Conservation (phyloP, 2,888 invertebrate genomes). For the Drosophila helvetica region DNA sequence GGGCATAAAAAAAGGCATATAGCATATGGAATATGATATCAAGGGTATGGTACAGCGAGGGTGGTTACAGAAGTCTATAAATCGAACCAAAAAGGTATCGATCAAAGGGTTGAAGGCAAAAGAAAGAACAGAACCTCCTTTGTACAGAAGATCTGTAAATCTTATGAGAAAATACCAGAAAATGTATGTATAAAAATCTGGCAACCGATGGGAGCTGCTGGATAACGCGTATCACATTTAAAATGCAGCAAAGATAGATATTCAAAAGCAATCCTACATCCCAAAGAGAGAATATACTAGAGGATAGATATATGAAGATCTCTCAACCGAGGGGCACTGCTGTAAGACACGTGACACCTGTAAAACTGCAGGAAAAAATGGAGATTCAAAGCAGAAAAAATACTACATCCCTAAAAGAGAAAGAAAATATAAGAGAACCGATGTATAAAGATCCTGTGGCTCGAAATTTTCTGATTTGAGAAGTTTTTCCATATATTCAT, state of each 20-base stretch:
- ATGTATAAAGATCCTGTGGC: not conserved
- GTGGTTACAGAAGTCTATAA: slow-evolving; percentile 10
- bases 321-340: not conserved
- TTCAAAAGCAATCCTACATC: too few species aligned
- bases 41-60: slow-evolving; percentile 22
- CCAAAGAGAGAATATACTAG: not conserved
- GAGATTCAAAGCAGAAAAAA: too few species aligned
- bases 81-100: not conserved
- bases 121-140: too few species aligned
- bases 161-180: not conserved
- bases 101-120: too few species aligned
- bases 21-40: slow-evolving; percentile 19
- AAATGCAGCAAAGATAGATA: too few species aligned
- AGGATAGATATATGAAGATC: not conserved
- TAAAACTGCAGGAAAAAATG: too few species aligned
- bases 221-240: too few species aligned
- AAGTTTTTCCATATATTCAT: too few species aligned
- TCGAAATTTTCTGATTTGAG: too few species aligned
- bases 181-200: not conserved
- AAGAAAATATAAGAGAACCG: too few species aligned
- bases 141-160: too few species aligned
- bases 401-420: too few species aligned
- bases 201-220: not conserved
- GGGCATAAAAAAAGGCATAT: slow-evolving; percentile 48
- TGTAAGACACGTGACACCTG: not conserved